These are phyloP conservation scores for Leptarthrus brevirostris DNA, from an alignment of 2,888 invertebrate genomes.

Conservation along the genomic window DNA sequence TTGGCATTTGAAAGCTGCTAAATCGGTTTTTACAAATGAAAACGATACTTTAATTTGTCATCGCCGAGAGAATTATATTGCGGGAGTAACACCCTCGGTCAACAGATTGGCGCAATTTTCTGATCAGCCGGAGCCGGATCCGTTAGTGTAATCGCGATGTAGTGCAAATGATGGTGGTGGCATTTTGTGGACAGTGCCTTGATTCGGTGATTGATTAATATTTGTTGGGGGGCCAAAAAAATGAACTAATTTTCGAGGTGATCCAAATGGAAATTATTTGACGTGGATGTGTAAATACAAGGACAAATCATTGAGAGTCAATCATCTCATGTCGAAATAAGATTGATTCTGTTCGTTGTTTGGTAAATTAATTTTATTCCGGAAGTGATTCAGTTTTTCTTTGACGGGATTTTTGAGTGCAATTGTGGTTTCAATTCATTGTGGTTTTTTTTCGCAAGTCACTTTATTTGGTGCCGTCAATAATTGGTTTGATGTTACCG, in stretches of 20 bases:
- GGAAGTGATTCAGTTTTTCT: neutral
- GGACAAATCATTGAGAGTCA: no score
- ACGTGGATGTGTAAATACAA: no score
- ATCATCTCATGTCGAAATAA: no score
- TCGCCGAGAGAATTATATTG: constrained; percentile 29
- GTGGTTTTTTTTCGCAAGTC: no score
- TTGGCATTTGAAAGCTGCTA: constrained; percentile 1
- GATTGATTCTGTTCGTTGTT: no score
- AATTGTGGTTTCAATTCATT: no score
- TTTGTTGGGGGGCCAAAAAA: neutral
- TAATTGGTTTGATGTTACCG: no score
- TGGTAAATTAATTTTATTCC: neutral
- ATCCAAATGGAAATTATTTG: no score
- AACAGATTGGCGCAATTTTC: constrained; percentile 15
- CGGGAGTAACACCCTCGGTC: constrained; percentile 19
- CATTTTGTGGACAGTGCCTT: neutral
- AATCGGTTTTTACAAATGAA: constrained; percentile 19
- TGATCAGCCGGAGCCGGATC: neutral
- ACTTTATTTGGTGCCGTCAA: neutral
- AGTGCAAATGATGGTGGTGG: neutral
- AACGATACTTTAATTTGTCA: constrained; percentile 26
- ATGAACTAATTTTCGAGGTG: neutral
- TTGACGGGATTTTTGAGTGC: neutral
- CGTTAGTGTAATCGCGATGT: neutral
- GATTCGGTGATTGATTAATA: neutral